phyloP scores from a whole-genome alignment of 1,140 invertebrate species.

The Sesamia nonagrioides region DNA sequence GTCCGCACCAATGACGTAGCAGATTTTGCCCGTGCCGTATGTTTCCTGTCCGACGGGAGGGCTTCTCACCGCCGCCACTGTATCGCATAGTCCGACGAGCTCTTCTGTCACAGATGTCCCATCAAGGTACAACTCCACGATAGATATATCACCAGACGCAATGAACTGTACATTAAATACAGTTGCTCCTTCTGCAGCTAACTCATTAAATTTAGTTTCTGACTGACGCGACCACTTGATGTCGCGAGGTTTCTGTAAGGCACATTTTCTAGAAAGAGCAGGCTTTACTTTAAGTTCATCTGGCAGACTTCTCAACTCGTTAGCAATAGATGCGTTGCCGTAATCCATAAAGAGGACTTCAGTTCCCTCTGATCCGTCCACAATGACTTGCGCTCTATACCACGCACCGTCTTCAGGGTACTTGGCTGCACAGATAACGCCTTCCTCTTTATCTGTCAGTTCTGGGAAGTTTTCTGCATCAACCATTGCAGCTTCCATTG shows the following conservation, averaged over 20 bases:
- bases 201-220: slow-evolving; percentile 89
- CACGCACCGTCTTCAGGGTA: slow-evolving; percentile 91
- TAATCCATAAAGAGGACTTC: slow-evolving; percentile 93
- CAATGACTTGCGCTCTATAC: slow-evolving; percentile 91
- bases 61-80: slow-evolving; percentile 73
- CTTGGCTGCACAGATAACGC: slow-evolving; percentile 90
- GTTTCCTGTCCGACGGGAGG: slow-evolving; percentile 78
- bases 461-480: slow-evolving; percentile 87
- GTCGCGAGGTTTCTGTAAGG: slow-evolving; percentile 88
- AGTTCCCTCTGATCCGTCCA: slow-evolving; percentile 88
- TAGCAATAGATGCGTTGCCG: slow-evolving; percentile 90
- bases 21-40: slow-evolving; percentile 82
- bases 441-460: slow-evolving; percentile 86
- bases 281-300: slow-evolving; percentile 89
- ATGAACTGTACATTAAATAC: slow-evolving; percentile 90
- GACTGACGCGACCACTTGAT: slow-evolving; percentile 90
- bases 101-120: slow-evolving; percentile 89
- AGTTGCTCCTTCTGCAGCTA: slow-evolving; percentile 89
- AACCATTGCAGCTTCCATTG: slow-evolving; percentile 88
- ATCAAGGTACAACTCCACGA: slow-evolving; percentile 89
- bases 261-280: slow-evolving; percentile 89
- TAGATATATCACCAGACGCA: slow-evolving; percentile 89
- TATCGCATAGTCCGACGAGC: slow-evolving; percentile 86
- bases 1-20: slow-evolving; percentile 87
- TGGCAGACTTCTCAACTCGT: slow-evolving; percentile 89